Evolutionary conservation across 2,888 invertebrate genomes (phyloP).

Genomic region (Eupithecia inturbata): DNA sequence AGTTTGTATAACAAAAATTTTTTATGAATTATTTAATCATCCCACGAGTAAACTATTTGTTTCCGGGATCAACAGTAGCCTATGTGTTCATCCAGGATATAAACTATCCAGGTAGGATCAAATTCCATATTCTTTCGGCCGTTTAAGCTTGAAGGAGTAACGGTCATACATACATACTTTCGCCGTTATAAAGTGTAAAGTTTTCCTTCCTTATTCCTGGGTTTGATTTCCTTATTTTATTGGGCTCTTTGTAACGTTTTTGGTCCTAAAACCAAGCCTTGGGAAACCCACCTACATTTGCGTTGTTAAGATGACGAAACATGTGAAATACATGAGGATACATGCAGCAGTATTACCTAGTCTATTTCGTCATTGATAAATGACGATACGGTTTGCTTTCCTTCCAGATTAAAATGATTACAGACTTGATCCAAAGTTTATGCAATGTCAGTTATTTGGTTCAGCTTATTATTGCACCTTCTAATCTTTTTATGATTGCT

Average conservation of each 20-base stretch:
- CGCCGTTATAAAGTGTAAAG: not conserved
- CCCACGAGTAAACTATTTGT: too few relatives aligned
- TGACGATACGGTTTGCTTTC: not conserved
- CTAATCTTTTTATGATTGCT: not conserved
- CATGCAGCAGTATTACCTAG: not conserved
- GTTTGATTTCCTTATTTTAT: not conserved
- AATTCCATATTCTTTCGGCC: too few relatives aligned
- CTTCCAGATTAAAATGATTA: not conserved
- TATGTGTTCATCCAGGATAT: too few relatives aligned
- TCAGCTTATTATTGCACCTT: not conserved
- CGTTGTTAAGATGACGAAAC: not conserved
- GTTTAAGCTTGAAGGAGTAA: too few relatives aligned
- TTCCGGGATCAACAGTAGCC: too few relatives aligned
- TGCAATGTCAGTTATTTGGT: slow-evolving; percentile 13
- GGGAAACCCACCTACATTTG: not conserved
- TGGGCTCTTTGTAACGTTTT: not conserved
- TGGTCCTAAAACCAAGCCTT: not conserved
- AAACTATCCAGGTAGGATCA: too few relatives aligned
- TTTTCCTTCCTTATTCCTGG: not conserved
- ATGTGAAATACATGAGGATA: not conserved
- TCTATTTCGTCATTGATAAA: too few relatives aligned
- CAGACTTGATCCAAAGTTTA: slow-evolving; percentile 24
- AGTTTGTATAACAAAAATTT: too few relatives aligned
- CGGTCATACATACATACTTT: not conserved
- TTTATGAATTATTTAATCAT: too few relatives aligned